Evolutionary conservation across 1,140 invertebrate genomes (phyloP).

Genomic region (Matsumurasca onukii): DNA sequence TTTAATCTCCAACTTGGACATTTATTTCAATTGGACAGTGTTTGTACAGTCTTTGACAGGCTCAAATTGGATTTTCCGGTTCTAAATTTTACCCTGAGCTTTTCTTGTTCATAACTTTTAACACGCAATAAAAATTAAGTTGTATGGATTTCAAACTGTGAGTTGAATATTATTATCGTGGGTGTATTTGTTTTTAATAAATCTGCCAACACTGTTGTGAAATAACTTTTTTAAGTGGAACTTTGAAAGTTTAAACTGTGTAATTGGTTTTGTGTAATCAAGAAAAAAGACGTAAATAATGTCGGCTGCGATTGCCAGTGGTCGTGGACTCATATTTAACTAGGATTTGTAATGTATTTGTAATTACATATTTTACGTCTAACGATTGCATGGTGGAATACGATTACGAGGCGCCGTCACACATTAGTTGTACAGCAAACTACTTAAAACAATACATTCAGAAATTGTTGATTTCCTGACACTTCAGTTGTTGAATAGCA

Average conservation of each 20-base stretch:
- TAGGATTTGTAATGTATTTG: conserved; percentile 14
- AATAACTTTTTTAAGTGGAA: not conserved
- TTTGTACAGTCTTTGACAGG: not conserved
- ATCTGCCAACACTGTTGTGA: not conserved
- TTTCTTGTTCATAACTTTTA: not conserved
- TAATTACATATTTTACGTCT: no score
- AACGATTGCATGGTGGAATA: no score
- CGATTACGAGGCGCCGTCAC: no score
- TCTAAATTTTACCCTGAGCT: not conserved
- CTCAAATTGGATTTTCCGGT: not conserved
- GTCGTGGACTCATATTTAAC: conserved; percentile 1
- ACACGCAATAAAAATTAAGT: not conserved
- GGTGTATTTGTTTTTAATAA: not conserved
- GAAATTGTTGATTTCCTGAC: no score
- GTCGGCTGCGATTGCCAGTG: not conserved
- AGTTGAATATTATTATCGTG: not conserved
- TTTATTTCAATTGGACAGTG: conserved; percentile 16
- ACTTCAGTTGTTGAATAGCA: no score
- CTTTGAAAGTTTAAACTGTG: not conserved
- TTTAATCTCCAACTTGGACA: conserved; percentile 1
- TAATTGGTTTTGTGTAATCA: not conserved
- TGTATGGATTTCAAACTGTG: not conserved
- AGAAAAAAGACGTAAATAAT: not conserved
- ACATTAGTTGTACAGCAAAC: no score
- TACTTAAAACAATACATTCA: no score